Percentiles rank a stretch among this genome's conserved stretches.
These are phyloP conservation scores for Enteromius trimaculatus DNA, from an alignment of 2,797 vertebrate genomes.

Conservation along the genomic window DNA sequence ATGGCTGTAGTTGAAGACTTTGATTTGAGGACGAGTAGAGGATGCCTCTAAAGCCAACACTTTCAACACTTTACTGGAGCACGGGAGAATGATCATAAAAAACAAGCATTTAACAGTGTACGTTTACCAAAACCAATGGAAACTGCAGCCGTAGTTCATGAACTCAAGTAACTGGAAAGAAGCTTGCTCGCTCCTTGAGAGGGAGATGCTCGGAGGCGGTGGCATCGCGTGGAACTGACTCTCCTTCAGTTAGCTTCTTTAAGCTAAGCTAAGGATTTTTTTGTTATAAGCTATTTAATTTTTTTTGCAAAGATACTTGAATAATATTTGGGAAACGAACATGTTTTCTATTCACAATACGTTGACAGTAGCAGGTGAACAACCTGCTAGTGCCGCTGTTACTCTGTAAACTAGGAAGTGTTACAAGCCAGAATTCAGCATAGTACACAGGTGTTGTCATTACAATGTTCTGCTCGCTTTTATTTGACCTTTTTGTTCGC, in stretches of 20 bases:
- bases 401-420: slow-evolving; percentile 72
- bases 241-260: slow-evolving; percentile 63
- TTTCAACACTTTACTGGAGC: slow-evolving; percentile 12
- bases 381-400: slow-evolving; percentile 72
- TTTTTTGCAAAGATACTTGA: slow-evolving; percentile 80
- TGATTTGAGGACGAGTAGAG: slow-evolving; percentile 14
- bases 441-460: slow-evolving; percentile 74
- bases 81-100: not conserved
- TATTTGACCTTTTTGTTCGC: slow-evolving; percentile 69
- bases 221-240: slow-evolving; percentile 66
- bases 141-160: slow-evolving; percentile 68
- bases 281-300: slow-evolving; percentile 82
- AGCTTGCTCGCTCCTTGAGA: slow-evolving; percentile 63
- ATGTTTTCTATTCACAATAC: slow-evolving; percentile 64
- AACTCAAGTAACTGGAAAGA: slow-evolving; percentile 73
- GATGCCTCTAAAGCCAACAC: slow-evolving; percentile 14
- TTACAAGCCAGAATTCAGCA: slow-evolving; percentile 75
- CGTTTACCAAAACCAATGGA: slow-evolving; percentile 34
- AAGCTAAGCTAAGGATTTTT: slow-evolving; percentile 69
- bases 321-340: slow-evolving; percentile 77
- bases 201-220: slow-evolving; percentile 56
- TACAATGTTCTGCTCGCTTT: slow-evolving; percentile 71
- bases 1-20: slow-evolving; percentile 27
- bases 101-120: slow-evolving; percentile 34
- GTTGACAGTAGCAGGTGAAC: slow-evolving; percentile 63